Percentiles rank a stretch among this genome's conserved stretches.
Conservation (phyloP, 2,797 vertebrate genomes). For the Melanotaenia maccullochi region DNA sequence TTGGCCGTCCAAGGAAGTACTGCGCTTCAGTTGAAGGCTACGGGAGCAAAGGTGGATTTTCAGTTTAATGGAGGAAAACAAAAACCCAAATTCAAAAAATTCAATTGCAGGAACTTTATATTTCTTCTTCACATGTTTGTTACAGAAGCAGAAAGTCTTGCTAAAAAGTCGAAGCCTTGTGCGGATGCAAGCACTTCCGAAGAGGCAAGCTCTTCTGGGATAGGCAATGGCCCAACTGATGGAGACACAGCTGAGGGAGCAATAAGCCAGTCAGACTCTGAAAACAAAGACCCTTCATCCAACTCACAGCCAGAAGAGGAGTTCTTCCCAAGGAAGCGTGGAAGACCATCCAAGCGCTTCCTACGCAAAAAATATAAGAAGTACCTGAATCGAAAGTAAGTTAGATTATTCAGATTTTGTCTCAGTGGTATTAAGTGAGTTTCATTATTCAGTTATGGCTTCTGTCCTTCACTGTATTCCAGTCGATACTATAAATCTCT, state of each 20-base stretch:
- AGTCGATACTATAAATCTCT: slow-evolving; percentile 92
- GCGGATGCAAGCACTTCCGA: slow-evolving; percentile 78
- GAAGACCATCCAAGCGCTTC: slow-evolving; percentile 92
- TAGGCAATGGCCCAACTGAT: slow-evolving; percentile 64
- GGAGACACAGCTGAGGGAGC: slow-evolving; percentile 79
- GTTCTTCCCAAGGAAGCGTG: slow-evolving; percentile 83
- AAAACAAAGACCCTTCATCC: slow-evolving; percentile 91
- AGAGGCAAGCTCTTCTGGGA: slow-evolving; percentile 87
- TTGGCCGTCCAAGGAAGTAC: slow-evolving; percentile 92
- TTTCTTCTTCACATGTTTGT: slow-evolving; percentile 3
- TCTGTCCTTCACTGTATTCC: slow-evolving; percentile 3
- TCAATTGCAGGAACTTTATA: background rate
- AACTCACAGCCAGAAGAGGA: slow-evolving; percentile 84
- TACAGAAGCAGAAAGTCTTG: slow-evolving; percentile 81
- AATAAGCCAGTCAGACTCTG: slow-evolving; percentile 90
- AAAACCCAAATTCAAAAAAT: background rate
- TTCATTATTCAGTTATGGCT: slow-evolving; percentile 1
- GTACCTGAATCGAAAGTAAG: slow-evolving; percentile 88
- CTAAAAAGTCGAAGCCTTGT: slow-evolving; percentile 73
- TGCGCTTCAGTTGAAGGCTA: slow-evolving; percentile 74
- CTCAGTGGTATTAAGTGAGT: background rate
- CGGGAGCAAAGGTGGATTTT: slow-evolving; percentile 65
- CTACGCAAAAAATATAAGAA: slow-evolving; percentile 96
- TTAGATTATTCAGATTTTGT: slow-evolving; percentile 2
- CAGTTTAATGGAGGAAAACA: background rate